Evolutionary conservation across 2,113 vertebrate species (phyloP), one percentile per base, ranked within the genome.

Genomic region (Mungos mungo): DNA sequence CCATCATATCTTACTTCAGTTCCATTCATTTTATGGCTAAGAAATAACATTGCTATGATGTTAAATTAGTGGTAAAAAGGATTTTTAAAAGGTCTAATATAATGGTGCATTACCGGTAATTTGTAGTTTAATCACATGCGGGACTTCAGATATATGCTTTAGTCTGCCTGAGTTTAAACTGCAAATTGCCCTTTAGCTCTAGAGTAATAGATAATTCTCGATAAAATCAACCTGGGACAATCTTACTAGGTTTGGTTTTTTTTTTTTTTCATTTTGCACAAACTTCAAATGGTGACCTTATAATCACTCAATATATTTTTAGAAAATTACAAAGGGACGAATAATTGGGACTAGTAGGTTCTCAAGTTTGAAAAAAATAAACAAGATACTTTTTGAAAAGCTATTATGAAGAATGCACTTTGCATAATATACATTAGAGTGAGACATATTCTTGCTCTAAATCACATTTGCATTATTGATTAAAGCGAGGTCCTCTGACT

Each of bases 61-160:
- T 94, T 95, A 71, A 91, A 83, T 91, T 82, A 45, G 47, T 79
- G 88, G 50, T 69, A 18, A 83, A 90, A 79, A 63, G 25, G 12
- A 94, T 83, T 97, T 95, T 95, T 93, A 45, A 90, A 76, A 84
- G 35, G 16, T 71, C 2, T 85, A 77, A 71, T 71, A 38, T 63
- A 90, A 83, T 89, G 60, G 66, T 16, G 2, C 5, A 47, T 95
- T 94, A 31, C 89, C 11, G 9, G 88, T 91, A 41, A 85, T 86
- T 96, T 93, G 81, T 50, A 68, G 68, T 77, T 90, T 45, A 86
- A 85, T 89, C 50, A 38, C 27, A 69, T 11, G 6, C 23, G 19
- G 0, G 88, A 52, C 52, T 84, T 95, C 21, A 54, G 25, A 16
- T 88, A 8, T 81, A 52, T 63, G 25, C 57, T 47, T 69, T 54